These are phyloP conservation scores for Semicossyphus pulcher DNA, from an alignment of 2,113 vertebrate species.

Conservation along the genomic window DNA sequence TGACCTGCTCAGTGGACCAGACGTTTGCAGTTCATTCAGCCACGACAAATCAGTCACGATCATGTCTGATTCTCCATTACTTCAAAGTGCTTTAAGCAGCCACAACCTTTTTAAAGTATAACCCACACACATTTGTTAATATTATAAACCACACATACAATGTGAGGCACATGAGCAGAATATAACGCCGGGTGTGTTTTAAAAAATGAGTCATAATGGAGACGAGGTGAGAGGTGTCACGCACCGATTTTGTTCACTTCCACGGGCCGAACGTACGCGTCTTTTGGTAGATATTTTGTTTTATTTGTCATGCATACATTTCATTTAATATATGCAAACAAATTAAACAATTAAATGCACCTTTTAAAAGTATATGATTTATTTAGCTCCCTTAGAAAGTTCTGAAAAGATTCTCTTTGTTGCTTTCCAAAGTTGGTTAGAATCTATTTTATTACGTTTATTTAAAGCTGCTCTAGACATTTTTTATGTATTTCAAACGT, in stretches of 20 bases:
- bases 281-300: too few relatives aligned
- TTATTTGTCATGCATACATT: not conserved
- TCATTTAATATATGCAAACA: not conserved
- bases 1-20: not conserved
- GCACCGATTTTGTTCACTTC: not conserved
- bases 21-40: slow-evolving; percentile 1
- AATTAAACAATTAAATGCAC: not conserved
- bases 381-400: too few relatives aligned
- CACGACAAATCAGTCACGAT: slow-evolving; percentile 12
- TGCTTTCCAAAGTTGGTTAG: not conserved
- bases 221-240: not conserved
- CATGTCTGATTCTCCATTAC: slow-evolving; percentile 18
- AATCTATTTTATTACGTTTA: not conserved
- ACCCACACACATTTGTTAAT: too few relatives aligned
- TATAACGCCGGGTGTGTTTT: not conserved
- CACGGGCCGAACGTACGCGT: not conserved
- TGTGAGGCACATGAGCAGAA: not conserved
- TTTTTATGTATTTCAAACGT: too few relatives aligned
- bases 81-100: too few relatives aligned
- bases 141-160: not conserved
- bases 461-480: too few relatives aligned
- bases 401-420: too few relatives aligned
- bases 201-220: not conserved
- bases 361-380: not conserved
- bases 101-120: too few relatives aligned